A percentile compares a stretch with the other conserved stretches of the same genome.
phyloP scores from a whole-genome alignment of 2,113 vertebrate species.

The Xenopus laevis region DNA sequence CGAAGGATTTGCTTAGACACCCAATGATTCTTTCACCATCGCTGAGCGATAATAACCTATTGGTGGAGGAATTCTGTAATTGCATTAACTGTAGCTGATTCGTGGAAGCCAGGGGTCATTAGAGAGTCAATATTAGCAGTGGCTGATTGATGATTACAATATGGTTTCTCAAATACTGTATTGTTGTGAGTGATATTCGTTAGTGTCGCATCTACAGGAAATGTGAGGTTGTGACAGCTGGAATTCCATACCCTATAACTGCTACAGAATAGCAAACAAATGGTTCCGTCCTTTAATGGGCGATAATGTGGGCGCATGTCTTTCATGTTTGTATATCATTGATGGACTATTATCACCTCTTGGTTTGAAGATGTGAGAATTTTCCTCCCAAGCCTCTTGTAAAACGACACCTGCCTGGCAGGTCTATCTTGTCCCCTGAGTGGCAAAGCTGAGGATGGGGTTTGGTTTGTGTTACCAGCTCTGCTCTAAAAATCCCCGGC shows the following conservation, averaged over 20 bases:
- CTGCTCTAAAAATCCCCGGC: constrained; percentile 2
- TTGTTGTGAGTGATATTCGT: background rate
- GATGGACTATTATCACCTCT: background rate
- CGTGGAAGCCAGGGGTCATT: background rate
- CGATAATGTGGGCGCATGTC: too few species aligned
- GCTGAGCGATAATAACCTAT: too few species aligned
- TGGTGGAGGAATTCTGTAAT: too few species aligned
- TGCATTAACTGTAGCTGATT: too few species aligned
- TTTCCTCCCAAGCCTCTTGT: background rate
- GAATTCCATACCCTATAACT: background rate
- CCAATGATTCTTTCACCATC: too few species aligned
- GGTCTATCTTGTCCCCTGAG: constrained; percentile 21
- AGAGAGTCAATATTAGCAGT: background rate
- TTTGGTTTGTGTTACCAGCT: background rate
- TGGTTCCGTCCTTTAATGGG: too few species aligned
- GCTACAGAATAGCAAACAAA: too few species aligned
- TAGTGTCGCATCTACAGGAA: background rate
- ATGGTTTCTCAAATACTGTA: background rate
- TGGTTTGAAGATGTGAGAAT: background rate
- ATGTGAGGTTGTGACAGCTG: background rate
- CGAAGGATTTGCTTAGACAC: too few species aligned
- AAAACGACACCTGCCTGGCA: constrained; percentile 33
- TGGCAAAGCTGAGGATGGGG: constrained; percentile 18
- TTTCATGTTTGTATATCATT: too few species aligned
- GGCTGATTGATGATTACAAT: background rate